Evolutionary conservation across 37 sponge, comb jelly and placozoan genomes (phyloP), one percentile per base, ranked within the genome.

Genomic region (Cliona cf. orientalis): DNA sequence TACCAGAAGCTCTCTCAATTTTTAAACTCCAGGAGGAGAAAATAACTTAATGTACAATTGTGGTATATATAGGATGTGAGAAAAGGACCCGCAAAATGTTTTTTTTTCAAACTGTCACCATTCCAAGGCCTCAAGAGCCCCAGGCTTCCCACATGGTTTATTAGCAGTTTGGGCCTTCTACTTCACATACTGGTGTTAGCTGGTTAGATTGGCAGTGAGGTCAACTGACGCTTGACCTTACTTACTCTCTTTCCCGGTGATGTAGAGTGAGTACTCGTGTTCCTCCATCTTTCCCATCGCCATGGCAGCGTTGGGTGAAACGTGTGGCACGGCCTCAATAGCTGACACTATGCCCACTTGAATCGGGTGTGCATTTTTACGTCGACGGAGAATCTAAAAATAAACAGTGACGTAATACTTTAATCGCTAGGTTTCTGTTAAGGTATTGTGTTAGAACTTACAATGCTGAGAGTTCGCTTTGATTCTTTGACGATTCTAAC

Each of bases 401-500:
- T 49, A 49, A 49, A 49, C 11, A 49, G 55, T 49, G 17, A 49
- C 11, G 17, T 49, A 19, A 62, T 62, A 62, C 7, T 62, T 7
- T n/a, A 62, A 62, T n/a, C 23, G 23, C 11, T 26, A 7, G 23
- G 6, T 62, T 14, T 7, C 23, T 25, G 23, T 26, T 26, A n/a
- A 25, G 28, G 28, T 28, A 62, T 12, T 36, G 45, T 3, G 26
- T 14, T 34, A 25, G 7, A 23, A 38, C 77, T 61, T 33, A 76
- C 79, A 66, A 79, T 79, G 39, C 67, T 58, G 32, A 92, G 75
- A 31, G 46, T 46, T 1, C 77, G 81, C 11, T 80, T 84, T 43
- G 74, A 64, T 59, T 92, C 92, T 69, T 92, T 92, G 53, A 92
- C 85, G 0, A 77, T 89, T 11, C 71, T 59, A 35, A 87, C 84